Percentiles rank a stretch among this genome's conserved stretches.
phyloP scores from a whole-genome alignment of 2,113 vertebrate genomes.

The Caracal caracal region DNA sequence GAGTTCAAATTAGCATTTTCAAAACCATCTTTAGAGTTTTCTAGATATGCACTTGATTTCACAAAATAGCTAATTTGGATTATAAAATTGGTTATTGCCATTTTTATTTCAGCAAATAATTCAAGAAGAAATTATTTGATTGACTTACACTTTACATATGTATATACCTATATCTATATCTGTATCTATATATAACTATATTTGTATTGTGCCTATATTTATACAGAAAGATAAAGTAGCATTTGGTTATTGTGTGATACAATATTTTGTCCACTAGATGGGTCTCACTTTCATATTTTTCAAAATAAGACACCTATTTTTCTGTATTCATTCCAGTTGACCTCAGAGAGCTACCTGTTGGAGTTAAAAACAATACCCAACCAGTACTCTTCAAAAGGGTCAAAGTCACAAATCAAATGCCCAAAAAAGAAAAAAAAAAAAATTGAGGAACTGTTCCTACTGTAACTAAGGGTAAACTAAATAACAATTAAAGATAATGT shows the following conservation, averaged over 20 bases:
- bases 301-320: neutral
- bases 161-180: neutral
- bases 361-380: neutral
- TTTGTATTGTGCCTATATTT: neutral
- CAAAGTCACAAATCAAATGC: neutral
- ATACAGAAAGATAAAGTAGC: neutral
- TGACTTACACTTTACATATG: neutral
- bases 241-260: slow-evolving; percentile 51
- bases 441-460: neutral
- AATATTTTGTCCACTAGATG: slow-evolving; percentile 75
- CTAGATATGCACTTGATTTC: neutral
- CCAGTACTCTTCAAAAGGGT: neutral
- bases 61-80: neutral
- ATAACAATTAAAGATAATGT: neutral
- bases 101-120: slow-evolving; percentile 40
- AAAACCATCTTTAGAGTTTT: neutral
- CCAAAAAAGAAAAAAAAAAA: neutral
- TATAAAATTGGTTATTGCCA: neutral
- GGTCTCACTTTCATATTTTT: slow-evolving; percentile 65
- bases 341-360: neutral
- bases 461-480: neutral
- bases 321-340: neutral
- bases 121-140: neutral
- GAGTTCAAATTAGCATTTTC: neutral
- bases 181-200: neutral